Evolutionary conservation across 2,888 invertebrate species (phyloP), one percentile per base, ranked within the genome.

Genomic region (Tinea pellionella): DNA sequence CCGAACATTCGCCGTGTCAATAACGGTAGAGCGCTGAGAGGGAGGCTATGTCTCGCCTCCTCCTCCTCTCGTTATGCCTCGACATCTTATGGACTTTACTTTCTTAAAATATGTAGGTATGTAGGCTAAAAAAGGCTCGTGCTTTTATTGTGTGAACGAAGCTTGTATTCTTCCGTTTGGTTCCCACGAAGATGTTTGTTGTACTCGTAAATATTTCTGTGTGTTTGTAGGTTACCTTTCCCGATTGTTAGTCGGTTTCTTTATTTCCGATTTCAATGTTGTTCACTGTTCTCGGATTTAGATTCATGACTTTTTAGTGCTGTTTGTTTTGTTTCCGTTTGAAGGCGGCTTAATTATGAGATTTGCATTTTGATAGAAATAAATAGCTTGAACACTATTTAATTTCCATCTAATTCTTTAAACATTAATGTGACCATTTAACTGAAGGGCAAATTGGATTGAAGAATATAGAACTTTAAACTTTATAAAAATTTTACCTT

Each of bases 141-240:
- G n/a, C 9, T 6, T n/a, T 47, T 16, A 47, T 47, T 47, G 47
- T 47, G 47, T 47, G 16, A 47, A 16, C 47, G 16, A 15, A 16
- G 13, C 47, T 47, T 47, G n/a, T 47, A 47, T 47, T 47, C 47
- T 47, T 47, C 47, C 8, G n/a, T 41, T 47, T 9, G 47, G 47
- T 47, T 47, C 47, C 16, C 47, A 47, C 47, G 47, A 15, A 47
- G 47, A 47, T 16, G 47, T 47, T n/a, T 16, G 47, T 47, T n/a
- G 2, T 12, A 42, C 8, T 42, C 12, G 42, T 42, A 42, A 30
- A 30, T 30, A 9, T 42, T 42, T 42, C 42, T 47, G n/a, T 15
- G 9, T 47, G 47, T 47, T 47, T 47, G 47, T 47, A 47, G 47
- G 47, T 47, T 47, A 47, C 47, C 47, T 47, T 47, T 47, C 47